Percentiles rank a stretch among this genome's conserved stretches.
These are phyloP conservation scores for Yponomeuta evonymella DNA, from an alignment of 2,888 invertebrate genomes.

Conservation along the genomic window DNA sequence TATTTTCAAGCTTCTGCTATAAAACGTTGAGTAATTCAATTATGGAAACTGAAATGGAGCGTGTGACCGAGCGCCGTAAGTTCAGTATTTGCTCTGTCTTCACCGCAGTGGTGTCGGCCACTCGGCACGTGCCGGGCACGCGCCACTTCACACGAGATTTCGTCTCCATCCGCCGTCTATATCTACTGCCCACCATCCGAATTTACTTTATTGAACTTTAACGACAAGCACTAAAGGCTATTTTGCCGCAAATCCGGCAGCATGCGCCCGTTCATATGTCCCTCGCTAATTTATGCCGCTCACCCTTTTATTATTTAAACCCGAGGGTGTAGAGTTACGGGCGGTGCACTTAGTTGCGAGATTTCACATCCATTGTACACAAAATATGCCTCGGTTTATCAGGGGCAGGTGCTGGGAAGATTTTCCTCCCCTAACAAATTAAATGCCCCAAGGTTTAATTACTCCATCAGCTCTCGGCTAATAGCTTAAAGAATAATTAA, in stretches of 20 bases:
- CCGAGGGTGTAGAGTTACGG: constrained; percentile 33
- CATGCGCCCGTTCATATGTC: constrained; percentile 9
- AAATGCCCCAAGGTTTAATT: constrained; percentile 10
- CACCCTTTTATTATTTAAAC: constrained; percentile 39
- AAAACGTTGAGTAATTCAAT: constrained; percentile 12
- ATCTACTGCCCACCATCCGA: neutral
- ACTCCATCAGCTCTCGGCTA: constrained; percentile 10
- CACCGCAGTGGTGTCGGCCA: constrained; percentile 30
- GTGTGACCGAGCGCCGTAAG: constrained; percentile 21
- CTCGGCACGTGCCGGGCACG: constrained; percentile 44
- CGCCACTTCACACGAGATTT: constrained; percentile 38
- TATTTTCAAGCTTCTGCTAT: neutral
- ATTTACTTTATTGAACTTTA: neutral
- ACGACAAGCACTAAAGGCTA: neutral
- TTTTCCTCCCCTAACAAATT: constrained; percentile 9
- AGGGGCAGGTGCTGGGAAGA: constrained; percentile 19
- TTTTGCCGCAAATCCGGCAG: neutral
- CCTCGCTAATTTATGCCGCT: constrained; percentile 18
- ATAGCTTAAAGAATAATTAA: constrained; percentile 7
- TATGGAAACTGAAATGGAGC: constrained; percentile 11
- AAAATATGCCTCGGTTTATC: constrained; percentile 17
- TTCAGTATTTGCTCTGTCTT: constrained; percentile 43
- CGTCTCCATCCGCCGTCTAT: constrained; percentile 15
- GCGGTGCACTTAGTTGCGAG: constrained; percentile 31
- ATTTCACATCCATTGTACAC: constrained; percentile 25